A percentile compares a stretch with the other conserved stretches of the same genome.
These are phyloP conservation scores for Forbesichthys agassizii DNA, from an alignment of 2,113 vertebrate species.

Conservation along the genomic window DNA sequence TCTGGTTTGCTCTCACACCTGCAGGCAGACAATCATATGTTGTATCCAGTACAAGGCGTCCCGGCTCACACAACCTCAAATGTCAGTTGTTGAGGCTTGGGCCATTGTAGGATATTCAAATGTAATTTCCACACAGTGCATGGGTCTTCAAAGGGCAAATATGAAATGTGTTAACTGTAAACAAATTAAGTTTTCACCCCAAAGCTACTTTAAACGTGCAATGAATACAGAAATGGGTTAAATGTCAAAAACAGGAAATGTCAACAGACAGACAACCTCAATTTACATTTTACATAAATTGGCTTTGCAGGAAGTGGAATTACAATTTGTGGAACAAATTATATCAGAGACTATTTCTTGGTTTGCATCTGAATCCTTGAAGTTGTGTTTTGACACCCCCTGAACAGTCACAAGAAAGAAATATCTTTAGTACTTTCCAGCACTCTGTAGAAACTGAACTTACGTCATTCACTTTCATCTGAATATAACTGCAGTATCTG, in stretches of 20 bases:
- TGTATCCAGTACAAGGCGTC: slow-evolving; percentile 51
- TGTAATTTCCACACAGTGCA: slow-evolving; percentile 53
- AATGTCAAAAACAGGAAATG: slow-evolving; percentile 16
- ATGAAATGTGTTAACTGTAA: slow-evolving; percentile 51
- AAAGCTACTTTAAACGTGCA: slow-evolving; percentile 14
- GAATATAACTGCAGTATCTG: background rate
- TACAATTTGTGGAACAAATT: background rate
- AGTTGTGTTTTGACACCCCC: no score
- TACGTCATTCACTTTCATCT: slow-evolving; percentile 44
- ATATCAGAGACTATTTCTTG: background rate
- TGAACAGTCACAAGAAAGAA: no score
- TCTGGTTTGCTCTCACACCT: slow-evolving; percentile 17
- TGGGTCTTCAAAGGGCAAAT: slow-evolving; percentile 64
- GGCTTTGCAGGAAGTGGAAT: background rate
- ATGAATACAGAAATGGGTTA: slow-evolving; percentile 19
- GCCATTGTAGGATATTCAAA: slow-evolving; percentile 40
- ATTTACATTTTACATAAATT: slow-evolving; percentile 3
- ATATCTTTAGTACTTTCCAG: background rate
- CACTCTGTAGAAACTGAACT: slow-evolving; percentile 9
- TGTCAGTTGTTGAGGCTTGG: slow-evolving; percentile 35
- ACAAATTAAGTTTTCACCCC: slow-evolving; percentile 29
- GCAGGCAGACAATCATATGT: slow-evolving; percentile 49
- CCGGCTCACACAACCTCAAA: slow-evolving; percentile 51
- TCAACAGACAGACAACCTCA: slow-evolving; percentile 14
- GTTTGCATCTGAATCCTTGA: no score